Base-by-base conservation (phyloP, 1,140 invertebrate genomes). In the Drosophila setifemur region DNA sequence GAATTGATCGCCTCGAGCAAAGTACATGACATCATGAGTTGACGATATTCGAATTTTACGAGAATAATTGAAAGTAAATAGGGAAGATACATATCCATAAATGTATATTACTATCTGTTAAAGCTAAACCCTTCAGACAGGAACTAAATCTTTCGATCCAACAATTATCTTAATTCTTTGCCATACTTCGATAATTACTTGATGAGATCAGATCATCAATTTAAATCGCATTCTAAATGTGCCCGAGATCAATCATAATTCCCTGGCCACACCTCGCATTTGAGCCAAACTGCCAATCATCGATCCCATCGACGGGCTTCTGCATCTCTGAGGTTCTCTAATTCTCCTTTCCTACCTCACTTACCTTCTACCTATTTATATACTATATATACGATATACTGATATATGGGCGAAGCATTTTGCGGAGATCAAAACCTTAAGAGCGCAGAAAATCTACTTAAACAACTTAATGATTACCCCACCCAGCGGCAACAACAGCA, bases 391-490 rank as follows among this genome's bases (percentile, higher is more conserved):
- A 31, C 7, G 23, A 33, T 18, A 18, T 37, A 53, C 21, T 21
- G 18, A 63, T 28, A 19, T 26, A 7, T 48, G 16, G 1, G 19
- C 23, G 4, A 21, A 16, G 35, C 43, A 18, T 57, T 47, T 37
- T 47, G 21, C 19, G 14, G 29, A 49, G 44, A 57, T 57, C 43
- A 53, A 49, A 45, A 29, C 67, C 67, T 18, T 47, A 61, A 35
- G 18, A 11, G 23, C 39, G 11, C 47, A 39, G 68, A 47, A 55
- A 73, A 76, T 68, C 40, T 53, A 82, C 50, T 76, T 58, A 64
- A 53, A 73, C 48, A 53, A 58, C 60, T 74, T 79, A 75, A 85
- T 72, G 75, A 85, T 86, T 63, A 61, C 82, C 81, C 61, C 75
- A 75, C 79, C 76, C 75, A 85, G 60, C 55, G 69, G 43, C 37